Evolutionary conservation across 2,113 vertebrate genomes (phyloP).

Genomic region (Tupaia tana): DNA sequence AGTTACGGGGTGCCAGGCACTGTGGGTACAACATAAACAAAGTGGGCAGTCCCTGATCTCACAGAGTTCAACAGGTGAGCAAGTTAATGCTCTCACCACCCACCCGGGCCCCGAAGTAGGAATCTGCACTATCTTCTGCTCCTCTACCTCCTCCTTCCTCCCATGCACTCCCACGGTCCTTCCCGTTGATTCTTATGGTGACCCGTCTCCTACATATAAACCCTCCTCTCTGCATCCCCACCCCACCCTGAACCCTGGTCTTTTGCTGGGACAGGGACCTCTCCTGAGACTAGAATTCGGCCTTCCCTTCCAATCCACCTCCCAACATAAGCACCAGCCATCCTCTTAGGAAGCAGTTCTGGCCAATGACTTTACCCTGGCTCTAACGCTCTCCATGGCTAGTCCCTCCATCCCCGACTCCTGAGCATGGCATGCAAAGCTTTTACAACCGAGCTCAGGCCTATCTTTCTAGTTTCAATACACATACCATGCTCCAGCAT

Average conservation of each 20-base stretch:
- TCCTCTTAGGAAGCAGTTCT: slow-evolving; percentile 1
- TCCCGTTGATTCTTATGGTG: background rate
- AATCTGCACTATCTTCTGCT: background rate
- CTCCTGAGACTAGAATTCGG: background rate
- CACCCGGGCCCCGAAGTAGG: background rate
- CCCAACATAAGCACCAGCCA: background rate
- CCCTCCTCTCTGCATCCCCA: background rate
- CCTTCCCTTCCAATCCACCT: background rate
- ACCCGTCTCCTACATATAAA: background rate
- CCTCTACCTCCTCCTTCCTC: background rate
- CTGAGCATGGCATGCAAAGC: background rate
- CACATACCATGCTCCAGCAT: background rate
- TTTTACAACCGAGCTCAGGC: background rate
- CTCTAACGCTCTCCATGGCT: background rate
- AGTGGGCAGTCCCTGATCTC: background rate
- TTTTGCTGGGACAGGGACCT: slow-evolving; percentile 16
- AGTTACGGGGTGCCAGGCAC: background rate
- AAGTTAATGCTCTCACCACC: background rate
- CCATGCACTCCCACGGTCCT: background rate
- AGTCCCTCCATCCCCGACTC: background rate
- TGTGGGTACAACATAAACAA: background rate
- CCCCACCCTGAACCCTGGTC: background rate
- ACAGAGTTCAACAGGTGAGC: background rate
- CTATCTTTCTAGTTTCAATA: background rate
- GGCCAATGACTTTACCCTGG: background rate